These are phyloP conservation scores for Diarsia mendica DNA, from an alignment of 2,888 invertebrate species.

Conservation along the genomic window DNA sequence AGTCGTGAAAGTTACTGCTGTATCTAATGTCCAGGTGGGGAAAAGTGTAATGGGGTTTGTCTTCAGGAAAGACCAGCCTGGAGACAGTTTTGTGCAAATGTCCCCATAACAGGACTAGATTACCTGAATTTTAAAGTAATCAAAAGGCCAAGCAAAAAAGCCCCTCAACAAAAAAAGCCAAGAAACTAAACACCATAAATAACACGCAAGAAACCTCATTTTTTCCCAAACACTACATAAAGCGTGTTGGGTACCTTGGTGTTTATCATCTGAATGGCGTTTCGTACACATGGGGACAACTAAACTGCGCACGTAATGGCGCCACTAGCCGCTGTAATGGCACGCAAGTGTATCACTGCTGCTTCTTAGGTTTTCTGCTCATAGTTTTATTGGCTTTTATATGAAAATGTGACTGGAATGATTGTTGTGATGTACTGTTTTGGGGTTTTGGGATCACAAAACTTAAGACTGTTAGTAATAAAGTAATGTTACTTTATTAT, in stretches of 20 bases:
- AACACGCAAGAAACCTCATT: slow-evolving; percentile 6
- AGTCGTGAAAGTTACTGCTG: neutral
- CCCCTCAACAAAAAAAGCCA: neutral
- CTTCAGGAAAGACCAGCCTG: neutral
- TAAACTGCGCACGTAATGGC: slow-evolving; percentile 76
- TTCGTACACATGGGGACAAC: slow-evolving; percentile 76
- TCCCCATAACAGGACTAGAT: too few relatives aligned
- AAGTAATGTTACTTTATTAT: too few relatives aligned
- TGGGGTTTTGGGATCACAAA: neutral
- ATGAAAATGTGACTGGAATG: slow-evolving; percentile 47
- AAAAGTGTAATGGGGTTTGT: neutral
- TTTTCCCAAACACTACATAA: slow-evolving; percentile 31
- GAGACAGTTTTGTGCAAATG: too few relatives aligned
- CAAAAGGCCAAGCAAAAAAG: too few relatives aligned
- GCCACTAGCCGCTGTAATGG: slow-evolving; percentile 73
- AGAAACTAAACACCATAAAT: neutral
- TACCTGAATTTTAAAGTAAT: too few relatives aligned
- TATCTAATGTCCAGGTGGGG: neutral
- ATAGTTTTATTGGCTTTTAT: slow-evolving; percentile 65
- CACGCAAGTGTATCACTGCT: slow-evolving; percentile 71
- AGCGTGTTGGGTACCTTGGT: slow-evolving; percentile 51
- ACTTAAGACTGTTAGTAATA: too few relatives aligned
- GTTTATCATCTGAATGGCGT: slow-evolving; percentile 74
- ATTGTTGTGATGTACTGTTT: slow-evolving; percentile 12
- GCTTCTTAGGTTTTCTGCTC: slow-evolving; percentile 59